Percentiles rank a stretch among this genome's conserved stretches.
Conservation (phyloP, 2,888 invertebrate species). For the Drosophila fungiperda region DNA sequence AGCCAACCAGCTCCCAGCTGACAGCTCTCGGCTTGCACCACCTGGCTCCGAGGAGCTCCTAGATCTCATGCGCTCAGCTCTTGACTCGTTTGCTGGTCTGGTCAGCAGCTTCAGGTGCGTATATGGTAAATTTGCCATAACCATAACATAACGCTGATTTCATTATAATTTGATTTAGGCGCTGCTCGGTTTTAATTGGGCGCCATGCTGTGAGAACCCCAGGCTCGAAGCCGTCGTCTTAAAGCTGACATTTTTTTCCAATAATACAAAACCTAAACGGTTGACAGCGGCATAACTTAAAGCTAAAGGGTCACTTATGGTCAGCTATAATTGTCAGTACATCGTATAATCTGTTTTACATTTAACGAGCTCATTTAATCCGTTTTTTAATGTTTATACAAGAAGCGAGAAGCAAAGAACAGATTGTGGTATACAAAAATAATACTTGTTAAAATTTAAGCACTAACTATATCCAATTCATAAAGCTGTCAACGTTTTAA, state of each 20-base stretch:
- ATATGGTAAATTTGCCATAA: slow-evolving; percentile 83
- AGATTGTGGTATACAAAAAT: not conserved
- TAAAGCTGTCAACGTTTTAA: not conserved
- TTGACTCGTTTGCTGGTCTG: slow-evolving; percentile 23
- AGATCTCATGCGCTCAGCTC: slow-evolving; percentile 21
- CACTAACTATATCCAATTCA: too few relatives aligned
- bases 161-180: slow-evolving; percentile 80
- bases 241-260: slow-evolving; percentile 20
- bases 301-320: slow-evolving; percentile 24
- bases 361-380: not conserved
- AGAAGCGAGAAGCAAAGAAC: not conserved
- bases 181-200: slow-evolving; percentile 74
- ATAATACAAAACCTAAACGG: slow-evolving; percentile 9
- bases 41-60: slow-evolving; percentile 8
- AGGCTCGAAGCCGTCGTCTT: slow-evolving; percentile 13
- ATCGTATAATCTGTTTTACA: not conserved
- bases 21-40: not conserved
- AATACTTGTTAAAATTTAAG: not conserved
- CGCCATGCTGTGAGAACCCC: slow-evolving; percentile 78
- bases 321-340: not conserved
- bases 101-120: slow-evolving; percentile 42
- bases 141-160: slow-evolving; percentile 80
- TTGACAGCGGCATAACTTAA: slow-evolving; percentile 25
- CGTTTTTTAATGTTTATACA: not conserved
- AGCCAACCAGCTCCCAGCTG: slow-evolving; percentile 22